Base-by-base conservation (phyloP, 2,797 vertebrate species). In the Octomys mimax region DNA sequence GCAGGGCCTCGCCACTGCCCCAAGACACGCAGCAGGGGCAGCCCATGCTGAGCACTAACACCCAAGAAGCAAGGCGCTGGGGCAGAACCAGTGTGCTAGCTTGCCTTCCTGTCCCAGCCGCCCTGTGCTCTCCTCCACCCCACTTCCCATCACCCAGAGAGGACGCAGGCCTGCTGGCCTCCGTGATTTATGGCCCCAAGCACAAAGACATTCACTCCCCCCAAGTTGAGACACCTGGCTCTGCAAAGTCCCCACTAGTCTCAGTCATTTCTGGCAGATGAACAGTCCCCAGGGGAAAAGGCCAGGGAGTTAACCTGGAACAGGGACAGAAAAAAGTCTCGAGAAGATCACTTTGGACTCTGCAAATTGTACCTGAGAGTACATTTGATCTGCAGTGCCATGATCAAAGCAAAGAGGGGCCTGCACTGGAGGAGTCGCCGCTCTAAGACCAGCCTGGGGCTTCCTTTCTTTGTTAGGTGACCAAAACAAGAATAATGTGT, bases 331-430 rank as follows among this genome's bases (percentile, higher is more conserved):
- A 8, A 1, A 4, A 81, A n/a, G 57, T 26, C 52, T 81, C 28
- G 1, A 5, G 9, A 24, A 54, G 28, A 21, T 0, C 64, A 2
- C 26, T 22, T 2, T 70, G 91, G 22, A n/a, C 36, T 57, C 28
- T 31, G 13, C 16, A 33, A 14, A 52, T 0, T 54, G 0, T 16
- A 11, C 52, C 19, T 31, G 21, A 42, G 42, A 42, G 42, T 42
- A 42, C 5, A 42, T 42, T 6, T 42, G 42, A 42, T 42, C 42
- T 42, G 42, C 2, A 8, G 59, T 4, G 16, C 39, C 33, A 8
- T 1, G 39, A 24, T 0, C 1, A 33, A 36, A 22, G 62, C 0
- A 75, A 0, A 0, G 26, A n/a, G 14, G 0, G 0, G 0, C 0
- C n/a, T 9, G 57, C 10, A 0, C 14, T 12, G 33, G 33, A 42